These are phyloP conservation scores for Agonum fuliginosum DNA, from an alignment of 2,888 invertebrate species.

Conservation along the genomic window DNA sequence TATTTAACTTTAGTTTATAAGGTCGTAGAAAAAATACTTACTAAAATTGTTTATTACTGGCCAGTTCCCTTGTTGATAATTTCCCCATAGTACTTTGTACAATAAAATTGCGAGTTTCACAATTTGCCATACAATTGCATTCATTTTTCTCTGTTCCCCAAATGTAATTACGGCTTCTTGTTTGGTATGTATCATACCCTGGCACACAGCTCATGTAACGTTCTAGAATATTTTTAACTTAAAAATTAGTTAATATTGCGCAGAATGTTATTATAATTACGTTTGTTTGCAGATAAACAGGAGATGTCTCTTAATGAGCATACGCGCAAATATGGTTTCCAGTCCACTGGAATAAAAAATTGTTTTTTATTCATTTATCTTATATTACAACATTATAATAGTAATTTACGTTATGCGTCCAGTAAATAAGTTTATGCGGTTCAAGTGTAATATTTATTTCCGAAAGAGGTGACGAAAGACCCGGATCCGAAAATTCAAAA, in stretches of 20 bases:
- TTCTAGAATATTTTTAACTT: slow-evolving; percentile 62
- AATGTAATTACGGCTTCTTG: slow-evolving; percentile 37
- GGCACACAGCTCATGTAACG: slow-evolving; percentile 71
- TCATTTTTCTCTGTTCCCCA: slow-evolving; percentile 62
- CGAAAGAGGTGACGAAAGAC: no score
- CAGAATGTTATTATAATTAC: no score
- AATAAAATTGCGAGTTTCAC: slow-evolving; percentile 73
- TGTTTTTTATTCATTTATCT: no score
- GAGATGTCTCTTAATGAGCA: slow-evolving; percentile 32
- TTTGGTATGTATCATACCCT: slow-evolving; percentile 65
- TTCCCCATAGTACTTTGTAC: slow-evolving; percentile 24
- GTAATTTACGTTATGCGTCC: no score
- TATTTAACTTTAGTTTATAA: no score
- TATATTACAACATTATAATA: slow-evolving; percentile 40
- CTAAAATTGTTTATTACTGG: slow-evolving; percentile 24
- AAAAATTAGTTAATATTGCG: no score
- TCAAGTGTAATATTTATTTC: no score
- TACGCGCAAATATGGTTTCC: slow-evolving; percentile 15
- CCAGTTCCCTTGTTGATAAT: not conserved
- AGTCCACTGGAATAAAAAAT: slow-evolving; percentile 23
- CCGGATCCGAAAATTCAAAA: no score
- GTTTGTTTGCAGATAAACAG: slow-evolving; percentile 39
- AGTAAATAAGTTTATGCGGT: no score
- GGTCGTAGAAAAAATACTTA: no score
- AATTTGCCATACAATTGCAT: slow-evolving; percentile 79